phyloP scores from a whole-genome alignment of 1,140 invertebrate species.

The Bombus picipes region DNA sequence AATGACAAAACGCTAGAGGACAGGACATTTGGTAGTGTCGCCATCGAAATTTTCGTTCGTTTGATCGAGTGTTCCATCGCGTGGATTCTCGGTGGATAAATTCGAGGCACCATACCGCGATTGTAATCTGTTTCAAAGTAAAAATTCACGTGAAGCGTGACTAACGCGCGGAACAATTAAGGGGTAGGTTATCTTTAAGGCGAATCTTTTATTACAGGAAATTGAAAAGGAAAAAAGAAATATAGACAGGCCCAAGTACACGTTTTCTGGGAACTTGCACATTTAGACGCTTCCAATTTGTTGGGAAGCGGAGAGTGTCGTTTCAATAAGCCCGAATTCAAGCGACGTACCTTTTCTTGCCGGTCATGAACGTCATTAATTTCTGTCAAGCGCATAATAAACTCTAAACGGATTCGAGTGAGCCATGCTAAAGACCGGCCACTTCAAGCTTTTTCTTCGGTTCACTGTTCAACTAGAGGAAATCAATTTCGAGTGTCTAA shows the following conservation, averaged over 20 bases:
- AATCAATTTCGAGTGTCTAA: neutral
- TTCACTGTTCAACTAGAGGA: neutral
- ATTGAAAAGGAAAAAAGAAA: conserved; percentile 9
- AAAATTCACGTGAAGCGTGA: conserved; percentile 14
- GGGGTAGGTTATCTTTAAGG: neutral
- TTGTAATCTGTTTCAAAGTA: conserved; percentile 10
- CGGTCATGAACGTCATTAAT: conserved; percentile 28
- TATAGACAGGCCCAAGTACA: neutral
- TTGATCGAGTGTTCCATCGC: neutral
- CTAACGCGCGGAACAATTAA: conserved; percentile 5
- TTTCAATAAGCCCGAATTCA: conserved; percentile 11
- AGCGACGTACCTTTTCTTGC: conserved; percentile 19
- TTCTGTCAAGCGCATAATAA: conserved; percentile 11
- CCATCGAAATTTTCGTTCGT: neutral
- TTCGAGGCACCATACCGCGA: neutral
- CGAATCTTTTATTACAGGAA: conserved; percentile 10
- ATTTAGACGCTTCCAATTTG: neutral
- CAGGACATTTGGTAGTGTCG: neutral
- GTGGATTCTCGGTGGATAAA: neutral
- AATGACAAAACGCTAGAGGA: no score
- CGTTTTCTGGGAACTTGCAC: neutral
- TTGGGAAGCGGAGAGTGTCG: neutral
- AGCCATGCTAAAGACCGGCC: neutral
- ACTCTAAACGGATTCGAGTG: conserved; percentile 22
- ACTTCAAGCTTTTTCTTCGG: conserved; percentile 6